phyloP scores from a whole-genome alignment of 64 coral and sea anemone genomes.

The Pachyseris speciosa region DNA sequence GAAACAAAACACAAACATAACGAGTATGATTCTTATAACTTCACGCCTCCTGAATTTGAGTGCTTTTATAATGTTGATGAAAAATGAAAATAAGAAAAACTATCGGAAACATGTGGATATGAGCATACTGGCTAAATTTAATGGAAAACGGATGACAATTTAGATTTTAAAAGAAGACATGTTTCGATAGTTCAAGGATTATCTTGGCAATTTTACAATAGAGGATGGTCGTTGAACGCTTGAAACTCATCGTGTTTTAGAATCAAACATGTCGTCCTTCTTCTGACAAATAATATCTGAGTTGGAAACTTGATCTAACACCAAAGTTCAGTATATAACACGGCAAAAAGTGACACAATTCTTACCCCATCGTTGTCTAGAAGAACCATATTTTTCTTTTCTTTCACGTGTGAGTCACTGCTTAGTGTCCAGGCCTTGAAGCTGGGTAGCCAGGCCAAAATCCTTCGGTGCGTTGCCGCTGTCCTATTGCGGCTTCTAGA shows the following conservation, averaged over 20 bases:
- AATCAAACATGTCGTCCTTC: no score
- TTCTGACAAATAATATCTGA: not conserved
- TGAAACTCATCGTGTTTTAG: no score
- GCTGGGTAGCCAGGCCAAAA: not conserved
- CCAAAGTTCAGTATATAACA: not conserved
- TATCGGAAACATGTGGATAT: no score
- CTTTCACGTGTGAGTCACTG: slow-evolving; percentile 6
- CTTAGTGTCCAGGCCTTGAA: slow-evolving; percentile 12
- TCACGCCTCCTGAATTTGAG: no score
- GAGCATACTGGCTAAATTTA: no score
- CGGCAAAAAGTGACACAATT: not conserved
- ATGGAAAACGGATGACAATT: no score
- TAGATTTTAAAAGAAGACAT: no score
- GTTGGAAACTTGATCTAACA: not conserved
- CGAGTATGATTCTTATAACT: no score
- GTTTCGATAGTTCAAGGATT: no score
- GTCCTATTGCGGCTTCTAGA: slow-evolving; percentile 12
- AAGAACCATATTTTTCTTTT: slow-evolving; percentile 82
- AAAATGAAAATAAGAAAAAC: not conserved
- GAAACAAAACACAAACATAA: slow-evolving; percentile 19
- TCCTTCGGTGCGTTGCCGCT: not conserved
- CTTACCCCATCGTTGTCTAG: slow-evolving; percentile 97
- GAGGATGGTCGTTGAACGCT: no score
- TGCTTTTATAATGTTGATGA: not conserved
- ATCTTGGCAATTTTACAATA: no score